Evolutionary conservation across 1,140 invertebrate genomes (phyloP).

Genomic region (Eufriesea mexicana): DNA sequence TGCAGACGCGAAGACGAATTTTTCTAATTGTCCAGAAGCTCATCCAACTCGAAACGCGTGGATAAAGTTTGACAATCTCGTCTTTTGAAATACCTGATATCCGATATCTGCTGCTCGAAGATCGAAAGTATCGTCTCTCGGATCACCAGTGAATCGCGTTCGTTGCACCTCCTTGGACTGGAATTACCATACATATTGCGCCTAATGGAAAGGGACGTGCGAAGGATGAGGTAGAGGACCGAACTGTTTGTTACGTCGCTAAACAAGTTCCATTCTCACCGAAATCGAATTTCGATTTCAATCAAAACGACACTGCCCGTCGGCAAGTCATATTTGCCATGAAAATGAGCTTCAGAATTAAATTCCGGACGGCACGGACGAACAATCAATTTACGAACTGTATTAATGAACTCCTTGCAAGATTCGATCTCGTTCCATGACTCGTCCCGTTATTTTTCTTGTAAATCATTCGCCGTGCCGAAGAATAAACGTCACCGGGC

Average conservation of each 20-base stretch:
- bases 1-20: too few species aligned
- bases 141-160: background rate
- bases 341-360: slow-evolving; percentile 41
- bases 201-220: slow-evolving; percentile 37
- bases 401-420: slow-evolving; percentile 38
- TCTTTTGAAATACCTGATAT: background rate
- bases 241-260: background rate
- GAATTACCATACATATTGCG: slow-evolving; percentile 59
- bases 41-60: too few species aligned
- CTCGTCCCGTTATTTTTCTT: background rate
- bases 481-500: background rate
- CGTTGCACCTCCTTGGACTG: background rate
- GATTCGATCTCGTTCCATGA: slow-evolving; percentile 3
- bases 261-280: background rate
- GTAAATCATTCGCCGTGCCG: background rate
- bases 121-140: background rate
- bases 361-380: slow-evolving; percentile 2
- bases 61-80: background rate
- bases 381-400: slow-evolving; percentile 34
- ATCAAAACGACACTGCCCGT: slow-evolving; percentile 3
- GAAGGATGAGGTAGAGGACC: slow-evolving; percentile 6
- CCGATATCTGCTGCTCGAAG: background rate
- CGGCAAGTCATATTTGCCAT: slow-evolving; percentile 15
- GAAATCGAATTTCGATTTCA: slow-evolving; percentile 37
- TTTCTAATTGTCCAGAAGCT: too few species aligned